Base-by-base conservation (phyloP, 2,888 invertebrate species). In the Calliscelio sp. region DNA sequence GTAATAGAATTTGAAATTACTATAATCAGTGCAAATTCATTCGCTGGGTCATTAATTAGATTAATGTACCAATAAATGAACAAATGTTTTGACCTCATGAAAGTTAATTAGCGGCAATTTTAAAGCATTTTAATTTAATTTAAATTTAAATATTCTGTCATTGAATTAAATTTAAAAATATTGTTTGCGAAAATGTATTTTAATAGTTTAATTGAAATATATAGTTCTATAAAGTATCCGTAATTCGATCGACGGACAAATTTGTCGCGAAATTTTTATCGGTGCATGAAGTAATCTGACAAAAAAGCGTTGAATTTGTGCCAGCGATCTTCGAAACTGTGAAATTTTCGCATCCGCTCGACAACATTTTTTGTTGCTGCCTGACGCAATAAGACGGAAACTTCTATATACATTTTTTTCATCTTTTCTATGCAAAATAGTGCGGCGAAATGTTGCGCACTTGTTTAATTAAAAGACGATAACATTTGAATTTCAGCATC, bases 401-500 rank as follows among this genome's bases (percentile, higher is more conserved):
- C n/a, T n/a, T n/a, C n/a, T n/a, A n/a, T n/a, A n/a, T n/a, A n/a
- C n/a, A n/a, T n/a, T n/a, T n/a, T n/a, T n/a, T n/a, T n/a, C n/a
- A n/a, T n/a, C n/a, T n/a, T 70, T 71, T 38, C 22, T 16, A 25
- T 55, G 25, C 20, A 28, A n/a, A 46, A 65, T 14, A 41, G 16
- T n/a, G 4, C 59, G 7, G 35, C 24, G 16, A 49, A 51, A 20
- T 68, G 24, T 24, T 16, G 11, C 14, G 53, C 74, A 32, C 22
- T 44, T 78, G 61, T 68, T 68, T 68, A 68, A 70, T 68, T 70
- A 78, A 59, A 66, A 49, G 38, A 35, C 10, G 49, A 59, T 61
- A 61, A 51, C 51, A 44, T 6, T 59, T 5, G 51, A 51, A 51
- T 16, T 51, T 14, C 22, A 7, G 25, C 10, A 4, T 14, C 6